Evolutionary conservation across 2,888 invertebrate species (phyloP).

Genomic region (Chorisops tibialis): DNA sequence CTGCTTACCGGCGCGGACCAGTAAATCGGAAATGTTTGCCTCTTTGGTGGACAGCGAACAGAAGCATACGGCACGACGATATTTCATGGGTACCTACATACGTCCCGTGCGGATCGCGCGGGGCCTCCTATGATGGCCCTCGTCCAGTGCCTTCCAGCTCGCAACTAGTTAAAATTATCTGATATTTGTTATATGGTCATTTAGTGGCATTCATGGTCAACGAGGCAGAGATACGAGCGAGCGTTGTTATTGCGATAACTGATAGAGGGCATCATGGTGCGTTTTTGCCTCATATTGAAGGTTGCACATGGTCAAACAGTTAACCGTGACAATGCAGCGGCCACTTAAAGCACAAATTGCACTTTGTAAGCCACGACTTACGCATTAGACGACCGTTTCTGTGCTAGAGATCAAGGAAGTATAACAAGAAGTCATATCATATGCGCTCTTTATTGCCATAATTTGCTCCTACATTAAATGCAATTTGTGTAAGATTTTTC

Average conservation of each 20-base stretch:
- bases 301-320: slow-evolving; percentile 12
- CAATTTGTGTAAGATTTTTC: slow-evolving; percentile 14
- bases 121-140: slow-evolving; percentile 1
- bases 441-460: slow-evolving; percentile 21
- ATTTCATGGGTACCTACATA: slow-evolving; percentile 31
- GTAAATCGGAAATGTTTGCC: slow-evolving; percentile 19
- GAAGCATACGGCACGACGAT: slow-evolving; percentile 28
- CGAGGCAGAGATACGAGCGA: slow-evolving; percentile 3
- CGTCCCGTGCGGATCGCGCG: slow-evolving; percentile 7
- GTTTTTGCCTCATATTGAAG: not conserved
- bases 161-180: slow-evolving; percentile 34
- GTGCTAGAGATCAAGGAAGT: slow-evolving; percentile 16
- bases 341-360: slow-evolving; percentile 8
- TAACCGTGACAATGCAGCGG: slow-evolving; percentile 15
- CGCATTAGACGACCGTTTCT: slow-evolving; percentile 19
- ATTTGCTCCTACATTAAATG: slow-evolving; percentile 21
- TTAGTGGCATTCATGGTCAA: slow-evolving; percentile 30
- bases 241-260: slow-evolving; percentile 11
- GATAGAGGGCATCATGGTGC: slow-evolving; percentile 16
- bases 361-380: slow-evolving; percentile 21
- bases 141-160: slow-evolving; percentile 3
- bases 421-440: slow-evolving; percentile 22
- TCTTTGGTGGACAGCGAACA: not conserved
- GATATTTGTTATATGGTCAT: slow-evolving; percentile 34
- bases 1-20: slow-evolving; percentile 6